A percentile compares a stretch with the other conserved stretches of the same genome.
These are phyloP conservation scores for Lysandra bellargus DNA, from an alignment of 2,888 invertebrate genomes.

Conservation along the genomic window DNA sequence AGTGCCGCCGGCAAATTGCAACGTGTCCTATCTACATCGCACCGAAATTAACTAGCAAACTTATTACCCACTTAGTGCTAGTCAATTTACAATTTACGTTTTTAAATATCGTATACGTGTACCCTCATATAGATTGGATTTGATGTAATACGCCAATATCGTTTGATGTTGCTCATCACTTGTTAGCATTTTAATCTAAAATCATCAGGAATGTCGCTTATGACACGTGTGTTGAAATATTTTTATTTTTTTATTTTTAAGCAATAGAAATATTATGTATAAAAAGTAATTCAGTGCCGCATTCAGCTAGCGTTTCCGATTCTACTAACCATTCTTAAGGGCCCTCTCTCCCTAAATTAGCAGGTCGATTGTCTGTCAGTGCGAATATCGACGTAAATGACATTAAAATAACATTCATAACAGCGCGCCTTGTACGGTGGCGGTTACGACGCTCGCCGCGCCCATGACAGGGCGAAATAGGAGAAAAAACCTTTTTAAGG, in stretches of 20 bases:
- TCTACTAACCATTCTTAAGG: too few species aligned
- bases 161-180: not conserved
- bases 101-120: conserved; percentile 23
- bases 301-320: too few species aligned
- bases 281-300: too few species aligned
- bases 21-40: conserved; percentile 74
- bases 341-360: too few species aligned
- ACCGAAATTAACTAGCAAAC: conserved; percentile 66
- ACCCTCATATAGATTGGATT: conserved; percentile 22
- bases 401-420: too few species aligned
- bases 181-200: not conserved
- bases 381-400: too few species aligned
- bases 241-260: not conserved
- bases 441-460: too few species aligned
- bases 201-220: not conserved
- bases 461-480: too few species aligned
- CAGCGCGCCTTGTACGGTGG: too few species aligned
- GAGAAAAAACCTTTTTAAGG: too few species aligned
- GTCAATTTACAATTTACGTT: conserved; percentile 31
- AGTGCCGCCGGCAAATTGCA: conserved; percentile 51
- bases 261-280: too few species aligned
- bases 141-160: conserved; percentile 3
- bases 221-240: not conserved
- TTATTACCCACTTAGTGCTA: conserved; percentile 47
- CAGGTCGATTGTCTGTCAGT: too few species aligned